Evolutionary conservation across 2,888 invertebrate genomes (phyloP).

Genomic region (Tetranychus piercei): DNA sequence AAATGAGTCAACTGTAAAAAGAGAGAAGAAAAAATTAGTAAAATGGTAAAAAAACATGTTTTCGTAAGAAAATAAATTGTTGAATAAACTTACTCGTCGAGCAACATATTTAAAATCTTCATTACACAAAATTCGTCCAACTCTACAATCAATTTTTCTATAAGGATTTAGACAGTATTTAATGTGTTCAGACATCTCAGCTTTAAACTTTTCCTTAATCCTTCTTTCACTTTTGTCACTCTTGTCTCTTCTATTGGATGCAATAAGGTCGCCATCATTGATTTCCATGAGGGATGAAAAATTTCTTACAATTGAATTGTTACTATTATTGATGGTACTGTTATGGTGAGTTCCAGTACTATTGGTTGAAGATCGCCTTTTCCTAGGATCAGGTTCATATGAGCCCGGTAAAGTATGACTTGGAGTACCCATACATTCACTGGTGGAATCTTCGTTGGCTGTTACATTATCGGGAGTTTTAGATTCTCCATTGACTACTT

Average conservation of each 20-base stretch:
- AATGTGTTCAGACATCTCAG: conserved; percentile 48
- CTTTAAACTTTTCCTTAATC: conserved; percentile 69
- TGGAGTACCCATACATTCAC: conserved; percentile 6
- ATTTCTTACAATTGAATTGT: not conserved
- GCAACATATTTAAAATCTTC: conserved; percentile 88
- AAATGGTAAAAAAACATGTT: not conserved
- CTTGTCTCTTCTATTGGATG: not conserved
- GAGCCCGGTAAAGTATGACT: conserved; percentile 7
- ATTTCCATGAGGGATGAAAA: not conserved
- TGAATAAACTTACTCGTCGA: conserved; percentile 49
- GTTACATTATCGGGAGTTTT: not conserved
- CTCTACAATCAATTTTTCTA: conserved; percentile 59
- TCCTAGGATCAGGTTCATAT: conserved; percentile 17
- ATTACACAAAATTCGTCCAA: conserved; percentile 64
- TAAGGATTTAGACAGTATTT: conserved; percentile 72
- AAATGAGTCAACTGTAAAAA: conserved; percentile 68
- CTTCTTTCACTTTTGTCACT: conserved; percentile 38
- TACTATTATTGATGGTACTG: not conserved
- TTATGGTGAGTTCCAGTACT: conserved; percentile 22
- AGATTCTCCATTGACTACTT: not conserved
- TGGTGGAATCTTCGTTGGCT: not conserved
- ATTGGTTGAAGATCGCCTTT: conserved; percentile 5
- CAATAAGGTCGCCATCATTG: not conserved
- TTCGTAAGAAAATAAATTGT: not conserved
- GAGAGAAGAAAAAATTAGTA: conserved; percentile 18